These are phyloP conservation scores for Pseudorasbora parva DNA, from an alignment of 2,113 vertebrate species.

Conservation along the genomic window DNA sequence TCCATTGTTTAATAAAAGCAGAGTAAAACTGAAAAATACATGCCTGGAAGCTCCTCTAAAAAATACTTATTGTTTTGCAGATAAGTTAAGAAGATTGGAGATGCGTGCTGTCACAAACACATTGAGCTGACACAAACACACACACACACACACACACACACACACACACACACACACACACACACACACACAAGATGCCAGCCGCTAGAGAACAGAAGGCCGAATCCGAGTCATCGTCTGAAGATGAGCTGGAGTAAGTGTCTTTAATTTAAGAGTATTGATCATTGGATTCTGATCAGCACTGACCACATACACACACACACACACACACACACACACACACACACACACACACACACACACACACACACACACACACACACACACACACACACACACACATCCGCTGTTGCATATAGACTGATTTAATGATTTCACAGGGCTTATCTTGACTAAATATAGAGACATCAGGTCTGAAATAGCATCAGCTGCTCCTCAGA, in stretches of 20 bases:
- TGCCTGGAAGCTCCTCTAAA: not conserved
- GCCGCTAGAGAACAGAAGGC: constrained; percentile 81
- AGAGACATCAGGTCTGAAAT: not conserved
- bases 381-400: not conserved
- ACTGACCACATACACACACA: not conserved
- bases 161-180: constrained; percentile 53
- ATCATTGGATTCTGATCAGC: not conserved
- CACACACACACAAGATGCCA: constrained; percentile 79
- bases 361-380: too few relatives aligned
- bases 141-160: constrained; percentile 36
- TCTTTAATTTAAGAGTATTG: constrained; percentile 11
- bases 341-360: too few relatives aligned
- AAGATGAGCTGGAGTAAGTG: constrained; percentile 80
- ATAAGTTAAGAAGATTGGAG: constrained; percentile 15
- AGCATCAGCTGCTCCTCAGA: not conserved
- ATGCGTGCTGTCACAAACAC: constrained; percentile 57
- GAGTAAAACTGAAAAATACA: not conserved
- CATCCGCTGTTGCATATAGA: not conserved
- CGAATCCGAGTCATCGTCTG: constrained; percentile 80
- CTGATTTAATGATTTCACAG: not conserved
- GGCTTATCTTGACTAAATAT: constrained; percentile 18
- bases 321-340: too few relatives aligned
- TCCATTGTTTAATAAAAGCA: too few relatives aligned
- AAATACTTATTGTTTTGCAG: constrained; percentile 15
- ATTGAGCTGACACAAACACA: constrained; percentile 54